Evolutionary conservation across 2,113 vertebrate genomes (phyloP).

Genomic region (Xerus inauris): DNA sequence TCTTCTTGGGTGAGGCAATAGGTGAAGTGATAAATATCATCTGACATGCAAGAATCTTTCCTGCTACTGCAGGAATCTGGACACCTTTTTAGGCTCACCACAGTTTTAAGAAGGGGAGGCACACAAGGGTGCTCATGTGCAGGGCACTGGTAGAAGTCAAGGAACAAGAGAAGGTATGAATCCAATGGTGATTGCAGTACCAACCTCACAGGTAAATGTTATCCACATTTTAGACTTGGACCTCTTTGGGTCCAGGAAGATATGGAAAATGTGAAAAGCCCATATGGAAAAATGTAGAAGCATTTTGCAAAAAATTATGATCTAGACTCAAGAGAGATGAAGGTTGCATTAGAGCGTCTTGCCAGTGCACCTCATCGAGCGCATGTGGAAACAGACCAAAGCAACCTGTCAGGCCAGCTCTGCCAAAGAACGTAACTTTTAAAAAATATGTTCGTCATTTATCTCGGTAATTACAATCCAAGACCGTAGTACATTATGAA

Average conservation of each 20-base stretch:
- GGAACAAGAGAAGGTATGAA: slow-evolving; percentile 58
- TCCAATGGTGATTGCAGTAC: slow-evolving; percentile 24
- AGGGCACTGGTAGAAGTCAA: background rate
- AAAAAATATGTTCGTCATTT: slow-evolving; percentile 78
- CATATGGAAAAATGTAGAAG: slow-evolving; percentile 80
- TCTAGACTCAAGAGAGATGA: slow-evolving; percentile 75
- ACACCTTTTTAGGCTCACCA: background rate
- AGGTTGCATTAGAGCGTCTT: slow-evolving; percentile 78
- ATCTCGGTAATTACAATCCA: slow-evolving; percentile 71
- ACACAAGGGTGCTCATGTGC: no score
- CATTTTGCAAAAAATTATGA: slow-evolving; percentile 82
- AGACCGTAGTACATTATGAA: slow-evolving; percentile 37
- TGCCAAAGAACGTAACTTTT: slow-evolving; percentile 65
- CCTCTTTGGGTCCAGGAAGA: slow-evolving; percentile 73
- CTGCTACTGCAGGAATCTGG: background rate
- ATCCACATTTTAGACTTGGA: slow-evolving; percentile 61
- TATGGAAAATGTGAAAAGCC: slow-evolving; percentile 81
- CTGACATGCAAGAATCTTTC: background rate
- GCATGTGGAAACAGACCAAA: slow-evolving; percentile 83
- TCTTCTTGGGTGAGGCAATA: background rate
- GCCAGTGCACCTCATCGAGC: slow-evolving; percentile 83
- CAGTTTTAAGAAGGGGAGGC: no score
- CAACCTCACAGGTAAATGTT: slow-evolving; percentile 72
- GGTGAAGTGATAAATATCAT: background rate
- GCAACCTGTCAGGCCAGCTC: slow-evolving; percentile 76